Conservation (phyloP, 1,140 invertebrate species). For the Bicyclus anynana region DNA sequence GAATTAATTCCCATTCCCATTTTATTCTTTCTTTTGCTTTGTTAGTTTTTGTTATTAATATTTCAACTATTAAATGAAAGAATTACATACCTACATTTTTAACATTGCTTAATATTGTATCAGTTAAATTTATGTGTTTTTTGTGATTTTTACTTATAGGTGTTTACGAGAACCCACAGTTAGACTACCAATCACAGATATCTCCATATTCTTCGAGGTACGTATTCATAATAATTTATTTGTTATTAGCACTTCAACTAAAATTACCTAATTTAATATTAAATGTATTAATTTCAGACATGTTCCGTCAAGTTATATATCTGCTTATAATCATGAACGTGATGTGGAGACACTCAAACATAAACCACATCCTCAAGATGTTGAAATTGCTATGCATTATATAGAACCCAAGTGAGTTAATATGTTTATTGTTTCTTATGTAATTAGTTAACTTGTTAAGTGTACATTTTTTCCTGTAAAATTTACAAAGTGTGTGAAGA, state of each 20-base stretch:
- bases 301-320: constrained; percentile 9
- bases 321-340: constrained; percentile 28
- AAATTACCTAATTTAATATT: not conserved
- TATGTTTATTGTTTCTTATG: not conserved
- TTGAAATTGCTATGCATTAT: constrained; percentile 50
- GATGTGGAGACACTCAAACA: constrained; percentile 26
- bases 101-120: too few relatives aligned
- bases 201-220: constrained; percentile 11
- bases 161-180: constrained; percentile 23
- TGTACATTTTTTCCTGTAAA: too few relatives aligned
- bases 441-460: not conserved
- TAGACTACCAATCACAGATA: constrained; percentile 21
- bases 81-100: too few relatives aligned
- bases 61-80: too few relatives aligned
- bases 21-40: too few relatives aligned
- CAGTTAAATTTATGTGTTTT: too few relatives aligned
- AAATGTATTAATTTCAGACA: constrained; percentile 29
- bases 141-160: constrained; percentile 11
- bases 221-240: too few relatives aligned
- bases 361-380: constrained; percentile 55
- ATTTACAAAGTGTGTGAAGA: too few relatives aligned
- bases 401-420: constrained; percentile 37
- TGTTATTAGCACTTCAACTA: not conserved
- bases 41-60: too few relatives aligned
- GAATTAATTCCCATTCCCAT: too few relatives aligned